A percentile compares a stretch with the other conserved stretches of the same genome.
Evolutionary conservation across 1,140 invertebrate genomes (phyloP).

Genomic region (Papilio dardanus): DNA sequence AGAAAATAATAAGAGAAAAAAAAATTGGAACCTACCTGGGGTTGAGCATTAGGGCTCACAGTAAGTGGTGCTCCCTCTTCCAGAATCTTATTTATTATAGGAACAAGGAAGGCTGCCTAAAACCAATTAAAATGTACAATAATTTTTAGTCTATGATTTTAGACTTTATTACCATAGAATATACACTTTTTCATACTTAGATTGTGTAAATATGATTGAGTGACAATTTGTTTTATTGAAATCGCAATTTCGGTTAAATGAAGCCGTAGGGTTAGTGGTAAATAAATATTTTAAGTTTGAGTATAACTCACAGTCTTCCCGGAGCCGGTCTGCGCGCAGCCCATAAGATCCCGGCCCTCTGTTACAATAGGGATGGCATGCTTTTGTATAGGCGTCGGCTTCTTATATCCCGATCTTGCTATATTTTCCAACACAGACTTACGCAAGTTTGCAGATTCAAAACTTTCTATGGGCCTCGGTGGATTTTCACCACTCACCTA

Average conservation of each 20-base stretch:
- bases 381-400: conserved; percentile 97
- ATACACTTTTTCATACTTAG: no score
- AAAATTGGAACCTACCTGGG: conserved; percentile 63
- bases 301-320: conserved; percentile 90
- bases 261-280: neutral
- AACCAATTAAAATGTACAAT: conserved; percentile 51
- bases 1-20: neutral
- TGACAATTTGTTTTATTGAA: no score
- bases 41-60: conserved; percentile 83
- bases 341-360: conserved; percentile 94
- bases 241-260: no score
- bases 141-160: conserved; percentile 13
- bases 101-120: conserved; percentile 95
- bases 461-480: conserved; percentile 83
- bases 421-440: conserved; percentile 90
- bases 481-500: conserved; percentile 84
- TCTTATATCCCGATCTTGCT: conserved; percentile 89
- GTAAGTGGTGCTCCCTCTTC: conserved; percentile 81
- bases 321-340: conserved; percentile 98
- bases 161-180: neutral
- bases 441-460: conserved; percentile 88
- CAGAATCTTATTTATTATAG: conserved; percentile 91
- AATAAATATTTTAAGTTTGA: neutral
- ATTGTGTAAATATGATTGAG: no score
- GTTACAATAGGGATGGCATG: conserved; percentile 93